phyloP scores from a whole-genome alignment of 2,797 vertebrate species.

The Phalanger gymnotis region DNA sequence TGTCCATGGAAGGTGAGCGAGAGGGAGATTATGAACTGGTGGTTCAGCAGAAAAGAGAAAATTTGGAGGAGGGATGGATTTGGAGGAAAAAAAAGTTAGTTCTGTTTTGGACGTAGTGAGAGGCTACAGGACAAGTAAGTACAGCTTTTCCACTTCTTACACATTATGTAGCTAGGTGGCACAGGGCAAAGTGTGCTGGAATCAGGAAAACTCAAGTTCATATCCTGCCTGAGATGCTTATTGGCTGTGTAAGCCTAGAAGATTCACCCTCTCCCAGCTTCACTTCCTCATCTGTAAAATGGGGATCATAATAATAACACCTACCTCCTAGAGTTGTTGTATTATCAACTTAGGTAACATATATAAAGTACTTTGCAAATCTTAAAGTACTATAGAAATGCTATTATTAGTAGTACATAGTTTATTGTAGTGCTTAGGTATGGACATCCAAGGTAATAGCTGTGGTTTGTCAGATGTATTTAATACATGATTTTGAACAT shows the following conservation, averaged over 20 bases:
- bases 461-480: background rate
- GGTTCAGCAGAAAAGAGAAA: background rate
- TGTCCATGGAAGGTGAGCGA: background rate
- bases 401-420: background rate
- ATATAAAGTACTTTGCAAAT: background rate
- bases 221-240: background rate
- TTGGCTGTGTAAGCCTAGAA: background rate
- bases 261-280: background rate
- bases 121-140: background rate
- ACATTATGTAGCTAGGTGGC: background rate
- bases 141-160: background rate
- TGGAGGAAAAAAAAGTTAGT: background rate
- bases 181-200: background rate
- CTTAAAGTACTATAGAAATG: background rate
- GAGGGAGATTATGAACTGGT: background rate
- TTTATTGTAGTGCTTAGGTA: background rate
- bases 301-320: background rate
- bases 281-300: background rate
- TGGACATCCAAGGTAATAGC: background rate
- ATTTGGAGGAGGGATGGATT: background rate
- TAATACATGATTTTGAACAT: constrained; percentile 8
- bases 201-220: background rate
- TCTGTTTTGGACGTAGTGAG: background rate
- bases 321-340: background rate
- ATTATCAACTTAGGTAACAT: background rate